Base-by-base conservation (phyloP, 2,113 vertebrate genomes). In the Lates calcarifer region DNA sequence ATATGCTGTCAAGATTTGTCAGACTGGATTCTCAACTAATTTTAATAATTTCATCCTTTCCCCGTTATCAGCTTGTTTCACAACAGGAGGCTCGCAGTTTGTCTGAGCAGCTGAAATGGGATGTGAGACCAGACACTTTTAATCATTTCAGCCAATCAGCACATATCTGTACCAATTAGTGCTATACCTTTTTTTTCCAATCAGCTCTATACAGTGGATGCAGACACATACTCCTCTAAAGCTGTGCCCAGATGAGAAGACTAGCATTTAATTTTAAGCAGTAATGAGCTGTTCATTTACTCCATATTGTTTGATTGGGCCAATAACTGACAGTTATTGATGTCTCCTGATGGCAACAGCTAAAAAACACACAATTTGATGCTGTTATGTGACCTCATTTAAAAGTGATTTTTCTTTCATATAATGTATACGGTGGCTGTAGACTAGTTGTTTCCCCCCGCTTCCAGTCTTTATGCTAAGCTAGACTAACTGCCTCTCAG, bases 31-130 rank as follows among this genome's bases (percentile, higher is more conserved):
- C 43, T 33, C 65, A 60, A 39, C 51, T 12, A 56, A 61, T 63
- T 67, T 68, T 12, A 57, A 74, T 74, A 62, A 74, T 62, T 11
- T 68, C 35, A 35, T 65, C 26, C 28, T 77, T 65, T 77, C 47
- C 63, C 29, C 31, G 49, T 85, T 67, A 81, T 53, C 74, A 81
- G 66, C 87, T 74, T 71, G 63, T 79, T 77, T 83, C 84, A 47
- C 86, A 70, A 31, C 79, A 51, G 86, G 88, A 77, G 58, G n/a
- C 72, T 83, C 65, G 47, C 17, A 56, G 56, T 74, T 65, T 84
- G 85, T 82, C 83, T 6, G n/a, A 14, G 78, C 74, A 55, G 74
- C 49, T 56, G 70, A 55, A 72, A 64, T 24, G 15, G 17, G 67
- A 77, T 10, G 28, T 35, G 63, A 65, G 53, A 70, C 29, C 62